Evolutionary conservation across 2,113 vertebrate species (phyloP), one percentile per base, ranked within the genome.

Genomic region (Bambusicola thoracicus): DNA sequence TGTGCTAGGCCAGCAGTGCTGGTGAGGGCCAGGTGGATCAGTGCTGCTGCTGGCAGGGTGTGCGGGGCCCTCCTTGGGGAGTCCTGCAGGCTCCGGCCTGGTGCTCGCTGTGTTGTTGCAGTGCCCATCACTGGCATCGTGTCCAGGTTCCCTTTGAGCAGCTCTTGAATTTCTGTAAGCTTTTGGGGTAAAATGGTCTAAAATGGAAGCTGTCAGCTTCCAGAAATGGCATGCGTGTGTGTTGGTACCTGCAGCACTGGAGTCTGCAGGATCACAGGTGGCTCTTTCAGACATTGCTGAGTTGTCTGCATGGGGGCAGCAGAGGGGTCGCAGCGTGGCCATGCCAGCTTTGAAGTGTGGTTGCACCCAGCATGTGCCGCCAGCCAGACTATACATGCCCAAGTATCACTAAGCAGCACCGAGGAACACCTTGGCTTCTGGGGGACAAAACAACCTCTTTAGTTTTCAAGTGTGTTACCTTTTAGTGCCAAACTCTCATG

Each of bases 151-250:
- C 19, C 22, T 16, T 25, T 58, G 51, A 51, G 51, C 44, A 36
- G 6, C 1, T 11, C 65, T 36, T 41, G 59, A 4, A 48, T 41
- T 55, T 40, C 34, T 55, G 32, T 61, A 20, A 62, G 2, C 25
- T 53, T 73, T 21, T n/a, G 63, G 38, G 43, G 9, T 36, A 32
- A 77, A 66, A 24, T 22, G 13, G 13, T 43, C 30, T 38, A 38
- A 73, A 83, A 34, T 3, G 3, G 34, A 34, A 49, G 43, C 24
- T 8, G 30, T 20, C 46, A 66, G 34, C 53, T n/a, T 67, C 20
- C 40, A 0, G 2, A 40, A 32, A 40, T 8, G 3, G 38, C 1
- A 1, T 8, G 2, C 5, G 0, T 20, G 2, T 11, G 0, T 13
- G 20, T 32, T 21, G 41, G 15, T 53, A 16, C 44, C 77, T 69